Percentiles rank a stretch among this genome's conserved stretches.
These are phyloP conservation scores for Conops quadrifasciatus DNA, from an alignment of 2,888 invertebrate genomes.

Conservation along the genomic window DNA sequence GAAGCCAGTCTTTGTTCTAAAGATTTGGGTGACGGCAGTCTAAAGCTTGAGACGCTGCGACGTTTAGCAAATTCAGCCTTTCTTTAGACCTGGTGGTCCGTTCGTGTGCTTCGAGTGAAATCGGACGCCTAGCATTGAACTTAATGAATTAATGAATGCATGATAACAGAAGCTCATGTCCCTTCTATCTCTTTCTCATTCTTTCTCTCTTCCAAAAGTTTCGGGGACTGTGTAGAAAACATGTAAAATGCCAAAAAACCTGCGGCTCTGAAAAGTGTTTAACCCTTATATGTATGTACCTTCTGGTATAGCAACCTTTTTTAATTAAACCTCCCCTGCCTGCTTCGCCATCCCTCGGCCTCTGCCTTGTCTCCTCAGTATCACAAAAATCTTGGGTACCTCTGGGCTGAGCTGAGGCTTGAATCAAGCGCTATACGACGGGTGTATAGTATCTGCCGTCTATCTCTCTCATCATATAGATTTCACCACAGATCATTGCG, in stretches of 20 bases:
- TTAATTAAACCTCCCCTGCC: constrained; percentile 9
- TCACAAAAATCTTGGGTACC: background rate
- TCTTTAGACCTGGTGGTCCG: background rate
- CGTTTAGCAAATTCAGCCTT: too few relatives aligned
- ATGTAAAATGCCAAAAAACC: constrained; percentile 15
- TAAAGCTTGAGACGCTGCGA: too few relatives aligned
- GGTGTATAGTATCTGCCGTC: background rate
- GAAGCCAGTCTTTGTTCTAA: too few relatives aligned
- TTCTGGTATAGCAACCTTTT: constrained; percentile 5
- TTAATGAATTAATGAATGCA: constrained; percentile 55
- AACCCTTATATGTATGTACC: constrained; percentile 21
- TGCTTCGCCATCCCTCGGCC: background rate
- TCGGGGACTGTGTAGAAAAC: background rate
- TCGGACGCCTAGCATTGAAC: constrained; percentile 54
- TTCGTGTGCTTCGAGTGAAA: constrained; percentile 50
- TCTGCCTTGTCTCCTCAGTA: background rate
- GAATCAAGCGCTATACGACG: constrained; percentile 17
- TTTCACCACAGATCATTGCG: constrained; percentile 24
- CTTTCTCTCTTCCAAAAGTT: too few relatives aligned
- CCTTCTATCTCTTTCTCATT: background rate
- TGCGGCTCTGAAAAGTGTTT: constrained; percentile 15
- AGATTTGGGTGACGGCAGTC: too few relatives aligned
- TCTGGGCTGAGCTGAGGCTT: background rate
- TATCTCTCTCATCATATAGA: constrained; percentile 12
- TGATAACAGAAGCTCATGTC: constrained; percentile 2